Evolutionary conservation across 2,113 vertebrate genomes (phyloP).

Genomic region (Peromyscus leucopus): DNA sequence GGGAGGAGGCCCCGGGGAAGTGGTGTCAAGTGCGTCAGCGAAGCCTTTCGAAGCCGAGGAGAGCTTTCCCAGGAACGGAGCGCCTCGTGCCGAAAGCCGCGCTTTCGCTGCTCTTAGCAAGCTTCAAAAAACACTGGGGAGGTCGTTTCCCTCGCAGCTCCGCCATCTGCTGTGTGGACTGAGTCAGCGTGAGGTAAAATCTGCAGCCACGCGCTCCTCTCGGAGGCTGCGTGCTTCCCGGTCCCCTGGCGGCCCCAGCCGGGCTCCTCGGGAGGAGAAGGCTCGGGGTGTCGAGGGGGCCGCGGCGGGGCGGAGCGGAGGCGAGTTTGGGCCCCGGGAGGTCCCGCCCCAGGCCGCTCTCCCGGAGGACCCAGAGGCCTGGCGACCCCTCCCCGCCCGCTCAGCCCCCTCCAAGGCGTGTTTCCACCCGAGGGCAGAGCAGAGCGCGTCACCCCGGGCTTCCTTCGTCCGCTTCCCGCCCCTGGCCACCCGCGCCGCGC

Average conservation of each 20-base stretch:
- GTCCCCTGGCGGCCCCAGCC: background rate
- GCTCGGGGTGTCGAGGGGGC: background rate
- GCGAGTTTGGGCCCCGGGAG: background rate
- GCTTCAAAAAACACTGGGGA: slow-evolving; percentile 61
- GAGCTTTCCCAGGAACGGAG: slow-evolving; percentile 76
- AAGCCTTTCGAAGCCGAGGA: slow-evolving; percentile 51
- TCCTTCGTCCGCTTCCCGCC: background rate
- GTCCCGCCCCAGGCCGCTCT: background rate
- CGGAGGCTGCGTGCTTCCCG: slow-evolving; percentile 49
- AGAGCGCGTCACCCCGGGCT: background rate
- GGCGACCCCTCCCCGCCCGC: background rate
- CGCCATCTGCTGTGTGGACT: slow-evolving; percentile 79
- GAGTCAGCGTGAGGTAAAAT: slow-evolving; percentile 77
- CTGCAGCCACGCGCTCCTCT: slow-evolving; percentile 65
- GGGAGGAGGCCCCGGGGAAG: background rate
- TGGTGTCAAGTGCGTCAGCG: slow-evolving; percentile 30
- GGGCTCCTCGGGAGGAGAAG: background rate
- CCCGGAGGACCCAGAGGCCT: background rate
- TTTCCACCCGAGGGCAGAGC: background rate
- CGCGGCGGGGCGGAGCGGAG: background rate
- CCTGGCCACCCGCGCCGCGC: background rate
- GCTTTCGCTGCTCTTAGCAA: slow-evolving; percentile 73
- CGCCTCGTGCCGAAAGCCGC: slow-evolving; percentile 70
- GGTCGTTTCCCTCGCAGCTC: slow-evolving; percentile 76
- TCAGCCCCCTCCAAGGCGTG: background rate